Conservation (phyloP, 1,140 invertebrate genomes). For the Sminthurides bifidus region DNA sequence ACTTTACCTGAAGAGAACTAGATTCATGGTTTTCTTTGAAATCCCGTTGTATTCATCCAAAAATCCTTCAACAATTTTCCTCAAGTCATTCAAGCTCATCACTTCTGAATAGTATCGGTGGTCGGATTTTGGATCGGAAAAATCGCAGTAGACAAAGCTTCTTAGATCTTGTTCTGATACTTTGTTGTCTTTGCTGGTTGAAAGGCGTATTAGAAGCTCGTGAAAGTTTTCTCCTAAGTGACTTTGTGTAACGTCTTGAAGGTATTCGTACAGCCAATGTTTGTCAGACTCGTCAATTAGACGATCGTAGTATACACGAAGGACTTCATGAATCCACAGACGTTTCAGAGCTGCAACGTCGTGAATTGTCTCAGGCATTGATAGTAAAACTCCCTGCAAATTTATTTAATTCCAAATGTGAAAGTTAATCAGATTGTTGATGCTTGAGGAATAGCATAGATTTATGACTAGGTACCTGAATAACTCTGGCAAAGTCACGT, state of each 20-base stretch:
- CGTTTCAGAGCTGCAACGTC: conserved; percentile 77
- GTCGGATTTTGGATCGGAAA: conserved; percentile 85
- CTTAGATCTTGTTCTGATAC: conserved; percentile 67
- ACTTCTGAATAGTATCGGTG: conserved; percentile 79
- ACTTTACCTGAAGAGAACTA: conserved; percentile 80
- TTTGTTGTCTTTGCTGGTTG: conserved; percentile 43
- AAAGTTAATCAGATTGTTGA: not conserved
- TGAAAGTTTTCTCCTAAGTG: conserved; percentile 45
- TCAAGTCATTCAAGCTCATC: conserved; percentile 64
- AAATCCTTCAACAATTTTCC: conserved; percentile 76
- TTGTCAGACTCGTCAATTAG: conserved; percentile 69
- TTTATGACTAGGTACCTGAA: conserved; percentile 48
- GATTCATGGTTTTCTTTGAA: conserved; percentile 94
- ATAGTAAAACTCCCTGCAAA: conserved; percentile 70
- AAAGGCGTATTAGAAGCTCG: conserved; percentile 42
- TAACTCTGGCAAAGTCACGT: conserved; percentile 83
- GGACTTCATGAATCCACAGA: conserved; percentile 80
- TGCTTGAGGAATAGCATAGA: not conserved
- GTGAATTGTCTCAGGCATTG: conserved; percentile 81
- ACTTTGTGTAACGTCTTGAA: conserved; percentile 38
- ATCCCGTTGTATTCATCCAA: conserved; percentile 88
- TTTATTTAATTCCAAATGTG: not conserved
- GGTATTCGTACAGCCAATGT: conserved; percentile 60
- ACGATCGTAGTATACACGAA: conserved; percentile 87
- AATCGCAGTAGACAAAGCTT: conserved; percentile 87